These are phyloP conservation scores for Caenorhabditis sp. DNA, from an alignment of 2,888 invertebrate genomes.

Conservation along the genomic window DNA sequence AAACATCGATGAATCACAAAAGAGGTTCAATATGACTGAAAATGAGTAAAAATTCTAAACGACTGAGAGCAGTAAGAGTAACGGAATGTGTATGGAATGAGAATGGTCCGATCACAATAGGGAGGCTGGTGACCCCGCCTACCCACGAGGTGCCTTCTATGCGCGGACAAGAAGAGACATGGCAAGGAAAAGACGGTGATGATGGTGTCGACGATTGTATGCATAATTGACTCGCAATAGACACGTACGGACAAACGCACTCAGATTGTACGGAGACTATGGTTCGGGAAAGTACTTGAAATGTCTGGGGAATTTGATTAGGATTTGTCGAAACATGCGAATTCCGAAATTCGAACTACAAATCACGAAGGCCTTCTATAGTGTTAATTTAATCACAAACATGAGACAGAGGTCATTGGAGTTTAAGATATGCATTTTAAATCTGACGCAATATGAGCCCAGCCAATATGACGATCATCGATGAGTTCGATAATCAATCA, in stretches of 20 bases:
- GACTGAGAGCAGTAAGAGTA: not conserved
- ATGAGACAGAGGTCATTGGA: too few species aligned
- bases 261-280: slow-evolving; percentile 38
- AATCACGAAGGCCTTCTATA: not conserved
- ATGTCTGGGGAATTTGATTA: not conserved
- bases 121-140: slow-evolving; percentile 25
- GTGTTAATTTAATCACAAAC: too few species aligned
- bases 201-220: slow-evolving; percentile 27
- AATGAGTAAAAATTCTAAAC: not conserved
- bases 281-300: slow-evolving; percentile 3
- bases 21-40: slow-evolving; percentile 2
- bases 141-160: slow-evolving; percentile 43
- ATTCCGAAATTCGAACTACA: not conserved
- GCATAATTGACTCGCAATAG: slow-evolving; percentile 42
- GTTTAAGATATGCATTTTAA: not conserved
- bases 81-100: slow-evolving; percentile 10
- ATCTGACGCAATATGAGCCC: slow-evolving; percentile 4
- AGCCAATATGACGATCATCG: not conserved
- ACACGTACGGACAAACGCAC: slow-evolving; percentile 49
- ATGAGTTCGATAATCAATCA: too few species aligned
- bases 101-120: slow-evolving; percentile 29
- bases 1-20: slow-evolving; percentile 34
- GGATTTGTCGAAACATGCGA: not conserved
- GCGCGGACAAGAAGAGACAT: slow-evolving; percentile 38
- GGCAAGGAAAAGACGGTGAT: slow-evolving; percentile 36